phyloP scores from a whole-genome alignment of 1,140 invertebrate genomes.

The Pinna nobilis region DNA sequence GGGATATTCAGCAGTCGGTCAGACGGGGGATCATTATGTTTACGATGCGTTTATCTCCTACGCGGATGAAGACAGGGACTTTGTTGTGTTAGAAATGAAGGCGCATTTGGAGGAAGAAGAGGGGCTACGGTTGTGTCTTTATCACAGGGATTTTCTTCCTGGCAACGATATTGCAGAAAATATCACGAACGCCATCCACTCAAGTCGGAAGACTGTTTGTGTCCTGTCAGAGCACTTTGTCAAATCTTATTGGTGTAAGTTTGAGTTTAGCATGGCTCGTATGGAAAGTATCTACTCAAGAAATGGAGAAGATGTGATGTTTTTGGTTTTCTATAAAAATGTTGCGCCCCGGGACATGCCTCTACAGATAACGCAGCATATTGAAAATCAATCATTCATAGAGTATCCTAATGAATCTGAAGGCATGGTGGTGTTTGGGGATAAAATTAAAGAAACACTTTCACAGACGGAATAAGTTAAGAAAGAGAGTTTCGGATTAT shows the following conservation, averaged over 20 bases:
- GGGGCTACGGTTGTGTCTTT: conserved; percentile 44
- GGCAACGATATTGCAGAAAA: conserved; percentile 22
- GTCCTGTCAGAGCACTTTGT: conserved; percentile 80
- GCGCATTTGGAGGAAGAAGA: conserved; percentile 25
- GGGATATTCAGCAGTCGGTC: neutral
- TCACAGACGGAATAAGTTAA: too few relatives aligned
- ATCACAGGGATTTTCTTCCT: conserved; percentile 48
- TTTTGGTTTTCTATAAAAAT: conserved; percentile 9
- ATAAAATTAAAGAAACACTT: too few relatives aligned
- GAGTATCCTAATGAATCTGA: too few relatives aligned
- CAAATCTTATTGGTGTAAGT: conserved; percentile 82
- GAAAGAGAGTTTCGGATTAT: too few relatives aligned
- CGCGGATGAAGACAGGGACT: conserved; percentile 36
- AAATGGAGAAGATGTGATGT: conserved; percentile 15
- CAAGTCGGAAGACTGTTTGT: conserved; percentile 75
- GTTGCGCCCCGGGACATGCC: too few relatives aligned
- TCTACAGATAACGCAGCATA: too few relatives aligned
- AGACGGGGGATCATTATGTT: conserved; percentile 17
- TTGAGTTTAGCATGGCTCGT: conserved; percentile 78
- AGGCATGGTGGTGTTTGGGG: too few relatives aligned
- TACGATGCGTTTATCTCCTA: conserved; percentile 59
- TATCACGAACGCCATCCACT: conserved; percentile 16
- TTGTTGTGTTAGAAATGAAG: conserved; percentile 22
- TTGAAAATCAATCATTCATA: too few relatives aligned
- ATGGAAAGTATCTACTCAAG: conserved; percentile 51